Conservation (phyloP, 2,797 vertebrate genomes). For the Leontopithecus rosalia region DNA sequence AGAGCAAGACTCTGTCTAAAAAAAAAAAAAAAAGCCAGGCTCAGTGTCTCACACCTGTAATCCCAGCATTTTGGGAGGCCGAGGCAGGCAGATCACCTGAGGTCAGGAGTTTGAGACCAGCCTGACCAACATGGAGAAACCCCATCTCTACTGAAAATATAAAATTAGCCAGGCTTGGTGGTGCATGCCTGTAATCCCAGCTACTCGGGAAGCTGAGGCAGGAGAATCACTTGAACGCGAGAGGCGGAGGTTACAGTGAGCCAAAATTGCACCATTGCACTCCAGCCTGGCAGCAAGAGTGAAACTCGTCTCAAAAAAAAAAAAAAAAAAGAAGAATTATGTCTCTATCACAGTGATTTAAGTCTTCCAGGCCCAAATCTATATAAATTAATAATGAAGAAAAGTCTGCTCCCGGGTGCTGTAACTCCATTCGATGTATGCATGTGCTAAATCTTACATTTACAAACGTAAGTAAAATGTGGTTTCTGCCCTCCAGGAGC, state of each 20-base stretch:
- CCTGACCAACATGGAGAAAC: too few species aligned
- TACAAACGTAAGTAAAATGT: conserved; percentile 36
- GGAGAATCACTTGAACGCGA: not conserved
- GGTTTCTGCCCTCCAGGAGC: not conserved
- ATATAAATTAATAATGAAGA: conserved; percentile 38
- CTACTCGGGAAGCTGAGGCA: not conserved
- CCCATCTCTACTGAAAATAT: too few species aligned
- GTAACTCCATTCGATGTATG: not conserved
- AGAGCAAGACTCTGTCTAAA: too few species aligned
- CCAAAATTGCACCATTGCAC: not conserved
- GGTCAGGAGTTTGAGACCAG: too few species aligned
- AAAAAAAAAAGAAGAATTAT: not conserved
- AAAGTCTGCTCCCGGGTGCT: not conserved
- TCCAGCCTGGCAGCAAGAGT: not conserved
- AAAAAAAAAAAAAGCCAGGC: too few species aligned
- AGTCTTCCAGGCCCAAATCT: conserved; percentile 22
- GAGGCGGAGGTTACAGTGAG: not conserved
- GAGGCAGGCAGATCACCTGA: too few species aligned
- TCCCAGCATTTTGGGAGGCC: too few species aligned
- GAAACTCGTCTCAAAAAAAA: not conserved
- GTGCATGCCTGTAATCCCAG: too few species aligned
- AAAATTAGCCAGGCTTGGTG: too few species aligned
- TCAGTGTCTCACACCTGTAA: too few species aligned
- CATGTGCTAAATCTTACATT: not conserved
- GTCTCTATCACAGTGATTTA: not conserved